A percentile compares a stretch with the other conserved stretches of the same genome.
Conservation (phyloP, 37 sponge, comb jelly and placozoan genomes). For the Cliona cf. orientalis region DNA sequence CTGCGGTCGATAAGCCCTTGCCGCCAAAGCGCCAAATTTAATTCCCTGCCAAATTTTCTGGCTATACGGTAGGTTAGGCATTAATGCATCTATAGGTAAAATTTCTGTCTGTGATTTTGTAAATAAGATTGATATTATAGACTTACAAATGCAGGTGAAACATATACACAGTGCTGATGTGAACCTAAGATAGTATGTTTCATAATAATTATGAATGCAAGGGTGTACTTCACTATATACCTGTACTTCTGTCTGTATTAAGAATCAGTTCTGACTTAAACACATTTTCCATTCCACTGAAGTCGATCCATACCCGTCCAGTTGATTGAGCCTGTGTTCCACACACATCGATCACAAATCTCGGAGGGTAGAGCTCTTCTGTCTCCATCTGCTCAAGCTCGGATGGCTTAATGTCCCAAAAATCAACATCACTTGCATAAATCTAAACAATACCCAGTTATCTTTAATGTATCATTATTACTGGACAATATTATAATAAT, state of each 20-base stretch:
- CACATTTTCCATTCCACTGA: not conserved
- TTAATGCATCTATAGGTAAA: no score
- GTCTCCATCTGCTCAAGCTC: not conserved
- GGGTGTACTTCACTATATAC: not conserved
- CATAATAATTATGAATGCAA: not conserved
- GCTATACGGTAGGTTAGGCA: no score
- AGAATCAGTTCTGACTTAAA: not conserved
- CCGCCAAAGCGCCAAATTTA: no score
- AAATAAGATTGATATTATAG: no score
- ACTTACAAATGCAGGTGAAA: no score
- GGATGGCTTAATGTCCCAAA: no score
- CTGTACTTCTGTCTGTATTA: not conserved
- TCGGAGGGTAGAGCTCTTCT: conserved; percentile 14
- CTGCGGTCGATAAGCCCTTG: no score
- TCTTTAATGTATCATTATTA: not conserved
- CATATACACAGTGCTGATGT: no score
- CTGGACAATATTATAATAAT: not conserved
- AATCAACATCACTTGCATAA: not conserved
- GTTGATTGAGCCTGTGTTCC: not conserved
- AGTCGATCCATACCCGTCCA: not conserved
- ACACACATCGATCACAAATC: not conserved
- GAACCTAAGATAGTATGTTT: no score
- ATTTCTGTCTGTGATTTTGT: no score
- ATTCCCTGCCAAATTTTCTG: no score
- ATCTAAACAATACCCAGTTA: not conserved